Percentiles rank a stretch among this genome's conserved stretches.
Evolutionary conservation across 35 echinoderm and acorn worm species (phyloP).

Genomic region (Chiridota heheva): DNA sequence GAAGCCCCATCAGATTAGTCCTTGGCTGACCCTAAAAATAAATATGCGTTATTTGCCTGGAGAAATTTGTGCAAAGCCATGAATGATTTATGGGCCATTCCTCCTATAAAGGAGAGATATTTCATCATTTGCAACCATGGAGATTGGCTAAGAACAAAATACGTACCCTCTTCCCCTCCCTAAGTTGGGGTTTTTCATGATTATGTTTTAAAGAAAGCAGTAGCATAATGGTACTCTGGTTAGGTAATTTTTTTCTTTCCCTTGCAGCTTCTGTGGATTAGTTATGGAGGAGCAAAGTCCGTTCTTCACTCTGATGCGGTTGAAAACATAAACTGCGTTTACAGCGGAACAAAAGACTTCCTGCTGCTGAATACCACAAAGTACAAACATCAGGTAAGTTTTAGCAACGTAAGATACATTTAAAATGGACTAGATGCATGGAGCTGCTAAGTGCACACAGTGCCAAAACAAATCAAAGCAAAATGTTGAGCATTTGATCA

Average conservation of each 20-base stretch:
- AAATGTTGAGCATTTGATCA: no score
- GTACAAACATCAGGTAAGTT: constrained; percentile 81
- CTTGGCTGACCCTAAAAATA: no score
- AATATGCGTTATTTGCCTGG: no score
- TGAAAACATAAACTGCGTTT: constrained; percentile 93
- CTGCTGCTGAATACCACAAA: constrained; percentile 77
- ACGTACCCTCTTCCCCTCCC: background rate
- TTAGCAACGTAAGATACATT: no score
- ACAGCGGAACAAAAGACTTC: constrained; percentile 88
- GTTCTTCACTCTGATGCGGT: constrained; percentile 85
- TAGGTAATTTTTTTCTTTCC: background rate
- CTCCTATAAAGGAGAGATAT: no score
- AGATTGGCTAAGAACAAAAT: background rate
- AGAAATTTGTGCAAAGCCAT: no score
- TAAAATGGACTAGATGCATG: no score
- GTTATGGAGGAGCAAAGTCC: constrained; percentile 90
- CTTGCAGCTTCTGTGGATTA: constrained; percentile 87
- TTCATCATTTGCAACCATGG: background rate
- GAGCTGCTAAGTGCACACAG: no score
- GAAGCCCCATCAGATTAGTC: no score
- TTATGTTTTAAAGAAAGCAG: background rate
- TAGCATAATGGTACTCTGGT: background rate
- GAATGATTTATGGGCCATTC: no score
- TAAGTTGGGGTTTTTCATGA: background rate
- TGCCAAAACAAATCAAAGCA: no score